These are phyloP conservation scores for Leptobrachium ailaonicum DNA, from an alignment of 2,113 vertebrate species.

Conservation along the genomic window DNA sequence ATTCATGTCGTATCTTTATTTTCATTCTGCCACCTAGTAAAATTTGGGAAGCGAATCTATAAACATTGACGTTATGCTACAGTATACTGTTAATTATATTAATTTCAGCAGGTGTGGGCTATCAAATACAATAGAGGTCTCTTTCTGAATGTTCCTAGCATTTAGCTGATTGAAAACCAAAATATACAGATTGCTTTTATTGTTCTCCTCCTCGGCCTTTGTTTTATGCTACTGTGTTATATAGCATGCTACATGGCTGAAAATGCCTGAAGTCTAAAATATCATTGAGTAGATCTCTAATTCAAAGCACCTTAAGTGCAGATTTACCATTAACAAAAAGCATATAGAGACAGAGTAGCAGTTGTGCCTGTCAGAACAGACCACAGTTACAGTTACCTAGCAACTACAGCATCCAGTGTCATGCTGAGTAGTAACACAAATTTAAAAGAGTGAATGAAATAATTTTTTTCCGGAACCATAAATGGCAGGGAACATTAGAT, in stretches of 20 bases:
- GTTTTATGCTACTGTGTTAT: neutral
- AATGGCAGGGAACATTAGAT: neutral
- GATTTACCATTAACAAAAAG: slow-evolving; percentile 35
- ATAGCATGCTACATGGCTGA: neutral
- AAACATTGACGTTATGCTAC: too few relatives aligned
- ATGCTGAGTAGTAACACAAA: slow-evolving; percentile 25
- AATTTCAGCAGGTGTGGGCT: too few relatives aligned
- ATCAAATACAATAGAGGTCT: too few relatives aligned
- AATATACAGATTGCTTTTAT: too few relatives aligned
- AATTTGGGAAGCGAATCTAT: too few relatives aligned
- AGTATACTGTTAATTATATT: too few relatives aligned
- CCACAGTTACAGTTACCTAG: slow-evolving; percentile 35
- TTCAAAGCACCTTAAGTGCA: neutral
- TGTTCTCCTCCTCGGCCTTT: too few relatives aligned
- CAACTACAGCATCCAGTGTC: slow-evolving; percentile 35
- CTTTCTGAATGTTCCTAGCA: too few relatives aligned
- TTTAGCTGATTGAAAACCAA: too few relatives aligned
- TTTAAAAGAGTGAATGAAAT: slow-evolving; percentile 34
- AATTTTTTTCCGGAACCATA: slow-evolving; percentile 16
- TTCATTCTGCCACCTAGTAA: too few relatives aligned
- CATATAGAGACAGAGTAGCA: slow-evolving; percentile 25
- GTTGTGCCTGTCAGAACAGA: neutral
- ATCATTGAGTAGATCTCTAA: neutral
- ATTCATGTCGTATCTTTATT: too few relatives aligned
- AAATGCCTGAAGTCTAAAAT: slow-evolving; percentile 14